phyloP scores from a whole-genome alignment of 2,888 invertebrate genomes.

The Steinernema hermaphroditum region DNA sequence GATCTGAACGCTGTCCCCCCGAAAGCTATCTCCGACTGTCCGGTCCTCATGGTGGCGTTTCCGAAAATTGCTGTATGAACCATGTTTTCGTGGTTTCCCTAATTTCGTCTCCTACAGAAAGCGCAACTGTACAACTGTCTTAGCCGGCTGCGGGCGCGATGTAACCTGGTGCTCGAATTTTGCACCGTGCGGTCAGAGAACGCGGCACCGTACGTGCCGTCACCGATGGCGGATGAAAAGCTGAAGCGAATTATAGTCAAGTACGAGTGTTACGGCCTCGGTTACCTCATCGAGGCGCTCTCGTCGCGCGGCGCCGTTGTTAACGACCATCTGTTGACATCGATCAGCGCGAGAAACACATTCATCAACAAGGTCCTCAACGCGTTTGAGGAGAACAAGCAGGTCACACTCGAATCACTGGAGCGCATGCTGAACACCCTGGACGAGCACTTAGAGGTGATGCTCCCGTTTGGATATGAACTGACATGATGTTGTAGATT shows the following conservation, averaged over 20 bases:
- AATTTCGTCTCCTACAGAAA: neutral
- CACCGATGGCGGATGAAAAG: neutral
- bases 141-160: neutral
- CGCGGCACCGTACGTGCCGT: neutral
- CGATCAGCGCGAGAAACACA: neutral
- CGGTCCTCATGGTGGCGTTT: neutral
- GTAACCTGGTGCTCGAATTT: slow-evolving; percentile 12
- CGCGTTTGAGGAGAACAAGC: slow-evolving; percentile 34
- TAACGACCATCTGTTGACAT: slow-evolving; percentile 49
- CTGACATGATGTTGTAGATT: too few species aligned
- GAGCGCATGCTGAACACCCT: slow-evolving; percentile 43
- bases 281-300: slow-evolving; percentile 51
- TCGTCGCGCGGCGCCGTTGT: slow-evolving; percentile 50
- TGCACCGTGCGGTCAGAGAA: neutral
- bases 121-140: slow-evolving; percentile 2
- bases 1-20: neutral
- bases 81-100: neutral
- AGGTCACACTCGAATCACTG: slow-evolving; percentile 40
- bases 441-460: slow-evolving; percentile 40
- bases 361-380: neutral
- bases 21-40: slow-evolving; percentile 9
- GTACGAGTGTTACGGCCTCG: slow-evolving; percentile 33
- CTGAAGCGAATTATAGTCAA: neutral
- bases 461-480: too few species aligned
- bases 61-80: neutral